phyloP scores from a whole-genome alignment of 1,140 invertebrate genomes.

The Sycophaga agraensis region DNA sequence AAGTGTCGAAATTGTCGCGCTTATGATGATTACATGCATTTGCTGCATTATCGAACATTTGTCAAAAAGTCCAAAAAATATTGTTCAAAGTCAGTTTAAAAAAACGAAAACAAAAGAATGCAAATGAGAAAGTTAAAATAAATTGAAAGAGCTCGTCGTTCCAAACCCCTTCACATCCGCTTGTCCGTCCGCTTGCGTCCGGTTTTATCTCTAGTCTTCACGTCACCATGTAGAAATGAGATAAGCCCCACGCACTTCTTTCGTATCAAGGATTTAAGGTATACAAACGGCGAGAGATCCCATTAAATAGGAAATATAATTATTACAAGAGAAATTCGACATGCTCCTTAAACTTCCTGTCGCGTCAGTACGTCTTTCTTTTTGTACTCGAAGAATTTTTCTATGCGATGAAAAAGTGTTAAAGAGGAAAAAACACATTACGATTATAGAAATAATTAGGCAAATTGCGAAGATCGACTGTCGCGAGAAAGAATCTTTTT shows the following conservation, averaged over 20 bases:
- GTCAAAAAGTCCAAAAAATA: background rate
- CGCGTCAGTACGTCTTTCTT: constrained; percentile 6
- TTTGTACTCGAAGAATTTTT: constrained; percentile 13
- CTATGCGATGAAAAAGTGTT: background rate
- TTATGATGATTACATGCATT: too few relatives aligned
- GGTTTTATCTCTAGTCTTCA: constrained; percentile 13
- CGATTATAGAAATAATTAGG: background rate
- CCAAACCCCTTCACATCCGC: constrained; percentile 23
- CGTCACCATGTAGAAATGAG: constrained; percentile 6
- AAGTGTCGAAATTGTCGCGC: constrained; percentile 37
- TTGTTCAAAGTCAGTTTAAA: background rate
- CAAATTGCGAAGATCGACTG: too few relatives aligned
- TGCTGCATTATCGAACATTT: too few relatives aligned
- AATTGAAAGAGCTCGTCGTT: constrained; percentile 23
- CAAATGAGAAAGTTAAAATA: background rate
- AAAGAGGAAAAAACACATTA: background rate
- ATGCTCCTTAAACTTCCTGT: background rate
- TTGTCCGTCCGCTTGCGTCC: constrained; percentile 28
- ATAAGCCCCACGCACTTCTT: constrained; percentile 19
- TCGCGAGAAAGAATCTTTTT: too few relatives aligned
- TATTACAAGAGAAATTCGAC: constrained; percentile 1
- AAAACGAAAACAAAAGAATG: background rate
- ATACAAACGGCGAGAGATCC: constrained; percentile 17
- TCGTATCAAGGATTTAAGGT: constrained; percentile 11
- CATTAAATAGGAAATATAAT: background rate